A percentile compares a stretch with the other conserved stretches of the same genome.
Evolutionary conservation across 2,113 vertebrate species (phyloP).

Genomic region (Pristiophorus japonicus): DNA sequence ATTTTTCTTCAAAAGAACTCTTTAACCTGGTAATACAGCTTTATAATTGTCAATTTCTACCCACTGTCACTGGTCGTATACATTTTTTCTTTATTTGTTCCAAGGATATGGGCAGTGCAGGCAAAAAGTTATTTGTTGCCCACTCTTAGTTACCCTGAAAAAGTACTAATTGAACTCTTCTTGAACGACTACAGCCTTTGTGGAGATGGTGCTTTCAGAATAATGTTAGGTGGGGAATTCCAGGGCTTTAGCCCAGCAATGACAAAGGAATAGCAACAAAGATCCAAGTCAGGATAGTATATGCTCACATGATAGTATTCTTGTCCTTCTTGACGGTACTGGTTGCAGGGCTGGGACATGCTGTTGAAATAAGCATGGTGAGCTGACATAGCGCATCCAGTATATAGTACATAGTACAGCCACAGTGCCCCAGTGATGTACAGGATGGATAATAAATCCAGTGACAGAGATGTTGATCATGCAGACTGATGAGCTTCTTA

Average conservation of each 20-base stretch:
- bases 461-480: neutral
- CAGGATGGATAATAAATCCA: neutral
- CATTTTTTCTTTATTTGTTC: neutral
- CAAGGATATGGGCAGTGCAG: neutral
- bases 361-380: too few species aligned
- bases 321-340: neutral
- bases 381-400: too few species aligned
- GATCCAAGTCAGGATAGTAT: too few species aligned
- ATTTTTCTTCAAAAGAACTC: neutral
- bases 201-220: neutral
- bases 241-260: neutral
- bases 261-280: neutral
- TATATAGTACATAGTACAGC: neutral
- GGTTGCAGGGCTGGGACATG: too few species aligned
- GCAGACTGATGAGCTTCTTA: neutral
- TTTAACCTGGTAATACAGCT: neutral
- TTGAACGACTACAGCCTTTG: neutral
- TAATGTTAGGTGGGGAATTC: neutral
- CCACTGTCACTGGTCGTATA: neutral
- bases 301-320: neutral
- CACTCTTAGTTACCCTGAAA: neutral
- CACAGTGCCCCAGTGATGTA: neutral
- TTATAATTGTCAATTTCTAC: neutral
- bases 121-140: neutral
- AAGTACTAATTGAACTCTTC: too few species aligned